Conservation (phyloP, 1,140 invertebrate genomes). For the Steinernema khuongi region DNA sequence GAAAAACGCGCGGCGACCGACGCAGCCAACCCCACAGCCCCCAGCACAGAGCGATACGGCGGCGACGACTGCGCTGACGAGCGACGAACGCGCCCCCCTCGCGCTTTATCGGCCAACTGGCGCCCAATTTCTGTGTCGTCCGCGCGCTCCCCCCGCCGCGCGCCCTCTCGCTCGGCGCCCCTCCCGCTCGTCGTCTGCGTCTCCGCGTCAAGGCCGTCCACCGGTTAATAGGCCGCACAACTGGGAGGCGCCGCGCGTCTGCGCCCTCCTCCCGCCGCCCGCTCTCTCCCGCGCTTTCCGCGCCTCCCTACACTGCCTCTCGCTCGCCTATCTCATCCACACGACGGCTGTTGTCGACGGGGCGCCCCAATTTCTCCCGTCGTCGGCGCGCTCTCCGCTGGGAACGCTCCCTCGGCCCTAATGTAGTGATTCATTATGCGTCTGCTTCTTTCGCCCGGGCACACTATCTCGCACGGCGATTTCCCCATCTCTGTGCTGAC, state of each 20-base stretch:
- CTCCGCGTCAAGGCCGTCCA: constrained; percentile 8
- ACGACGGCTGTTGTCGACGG: constrained; percentile 10
- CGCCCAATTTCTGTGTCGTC: not conserved
- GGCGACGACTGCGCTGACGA: not conserved
- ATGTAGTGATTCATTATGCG: not conserved
- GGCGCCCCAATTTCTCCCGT: not conserved
- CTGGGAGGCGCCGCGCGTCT: not conserved
- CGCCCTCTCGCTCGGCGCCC: not conserved
- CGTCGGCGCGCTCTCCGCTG: not conserved
- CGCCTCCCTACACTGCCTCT: not conserved
- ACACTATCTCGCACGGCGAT: not conserved
- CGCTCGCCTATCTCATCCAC: not conserved
- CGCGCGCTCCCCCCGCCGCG: not conserved
- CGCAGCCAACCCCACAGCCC: not conserved
- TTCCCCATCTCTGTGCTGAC: constrained; percentile 12
- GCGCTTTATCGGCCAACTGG: constrained; percentile 11
- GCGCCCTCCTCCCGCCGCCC: not conserved
- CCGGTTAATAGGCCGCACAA: constrained; percentile 8
- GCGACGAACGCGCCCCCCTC: not conserved
- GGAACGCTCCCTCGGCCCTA: not conserved
- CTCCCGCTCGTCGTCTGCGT: not conserved
- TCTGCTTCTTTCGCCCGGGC: not conserved
- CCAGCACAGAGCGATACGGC: constrained; percentile 4
- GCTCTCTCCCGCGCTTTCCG: not conserved
- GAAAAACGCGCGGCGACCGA: too few species aligned